These are phyloP conservation scores for Tringa solitaria DNA, from an alignment of 2,113 vertebrate genomes.

Conservation along the genomic window DNA sequence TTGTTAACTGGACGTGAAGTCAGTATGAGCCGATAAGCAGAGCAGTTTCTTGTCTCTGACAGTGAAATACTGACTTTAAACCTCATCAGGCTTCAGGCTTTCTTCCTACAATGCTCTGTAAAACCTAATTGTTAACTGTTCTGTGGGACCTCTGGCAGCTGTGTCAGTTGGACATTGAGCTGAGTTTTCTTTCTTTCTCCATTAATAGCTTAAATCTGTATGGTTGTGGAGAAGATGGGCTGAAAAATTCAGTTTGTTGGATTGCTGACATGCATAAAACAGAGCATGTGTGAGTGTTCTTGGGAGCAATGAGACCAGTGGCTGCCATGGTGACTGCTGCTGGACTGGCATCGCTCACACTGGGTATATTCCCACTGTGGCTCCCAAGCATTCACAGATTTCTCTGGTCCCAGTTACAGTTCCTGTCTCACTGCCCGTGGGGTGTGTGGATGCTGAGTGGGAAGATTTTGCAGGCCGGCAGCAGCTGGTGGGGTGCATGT, in stretches of 20 bases:
- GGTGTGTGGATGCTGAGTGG: background rate
- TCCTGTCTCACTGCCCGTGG: background rate
- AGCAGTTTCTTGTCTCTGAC: background rate
- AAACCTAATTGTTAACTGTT: background rate
- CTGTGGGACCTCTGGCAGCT: background rate
- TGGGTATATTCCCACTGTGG: background rate
- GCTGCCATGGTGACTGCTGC: background rate
- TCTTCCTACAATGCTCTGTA: background rate
- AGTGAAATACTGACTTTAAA: background rate
- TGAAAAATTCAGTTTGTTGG: background rate
- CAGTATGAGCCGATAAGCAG: background rate
- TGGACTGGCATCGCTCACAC: background rate
- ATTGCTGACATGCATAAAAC: rapidly evolving
- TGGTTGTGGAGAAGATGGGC: background rate
- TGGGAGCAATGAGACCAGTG: rapidly evolving
- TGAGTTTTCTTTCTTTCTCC: background rate
- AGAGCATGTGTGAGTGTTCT: too few species aligned
- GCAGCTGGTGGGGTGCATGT: background rate
- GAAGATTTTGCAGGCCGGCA: background rate
- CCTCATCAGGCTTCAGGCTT: background rate
- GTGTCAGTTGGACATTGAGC: background rate
- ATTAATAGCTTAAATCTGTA: background rate
- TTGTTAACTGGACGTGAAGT: background rate
- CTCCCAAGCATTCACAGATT: background rate
- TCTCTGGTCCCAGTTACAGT: background rate